Conservation (phyloP, 2,888 invertebrate species). For the Amiota mariae region DNA sequence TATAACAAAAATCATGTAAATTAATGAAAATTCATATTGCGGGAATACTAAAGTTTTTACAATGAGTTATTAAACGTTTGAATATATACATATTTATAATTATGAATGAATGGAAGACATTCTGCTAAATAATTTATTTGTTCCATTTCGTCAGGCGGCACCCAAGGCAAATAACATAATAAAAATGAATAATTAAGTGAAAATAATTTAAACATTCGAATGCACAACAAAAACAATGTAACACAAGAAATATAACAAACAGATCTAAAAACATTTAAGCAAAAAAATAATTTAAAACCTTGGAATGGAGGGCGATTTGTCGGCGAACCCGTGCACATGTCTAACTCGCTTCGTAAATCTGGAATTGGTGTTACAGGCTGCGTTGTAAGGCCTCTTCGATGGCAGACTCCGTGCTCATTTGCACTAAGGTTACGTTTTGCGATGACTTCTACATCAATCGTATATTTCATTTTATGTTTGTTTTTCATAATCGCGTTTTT, state of each 20-base stretch:
- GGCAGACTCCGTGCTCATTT: constrained; percentile 90
- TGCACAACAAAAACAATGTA: constrained; percentile 22
- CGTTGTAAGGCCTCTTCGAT: constrained; percentile 88
- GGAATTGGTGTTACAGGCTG: constrained; percentile 89
- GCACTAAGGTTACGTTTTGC: constrained; percentile 73
- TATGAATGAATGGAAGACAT: constrained; percentile 1
- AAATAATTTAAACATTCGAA: constrained; percentile 24
- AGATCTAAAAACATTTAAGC: background rate
- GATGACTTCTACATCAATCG: constrained; percentile 61
- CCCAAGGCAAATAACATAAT: constrained; percentile 43
- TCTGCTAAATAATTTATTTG: background rate
- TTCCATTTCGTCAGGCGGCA: background rate
- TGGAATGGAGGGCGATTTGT: constrained; percentile 73
- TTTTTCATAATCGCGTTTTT: background rate
- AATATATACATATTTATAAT: background rate
- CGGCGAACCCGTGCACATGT: constrained; percentile 71
- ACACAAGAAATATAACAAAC: constrained; percentile 19
- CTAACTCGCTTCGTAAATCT: constrained; percentile 81
- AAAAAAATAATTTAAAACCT: constrained; percentile 60
- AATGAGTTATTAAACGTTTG: background rate
- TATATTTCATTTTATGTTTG: background rate
- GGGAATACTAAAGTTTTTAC: background rate
- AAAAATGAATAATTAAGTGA: constrained; percentile 32
- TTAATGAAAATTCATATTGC: no score
- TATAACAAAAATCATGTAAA: no score